A percentile compares a stretch with the other conserved stretches of the same genome.
Conservation (phyloP, 2,888 invertebrate genomes). For the Cephus rjabovi region DNA sequence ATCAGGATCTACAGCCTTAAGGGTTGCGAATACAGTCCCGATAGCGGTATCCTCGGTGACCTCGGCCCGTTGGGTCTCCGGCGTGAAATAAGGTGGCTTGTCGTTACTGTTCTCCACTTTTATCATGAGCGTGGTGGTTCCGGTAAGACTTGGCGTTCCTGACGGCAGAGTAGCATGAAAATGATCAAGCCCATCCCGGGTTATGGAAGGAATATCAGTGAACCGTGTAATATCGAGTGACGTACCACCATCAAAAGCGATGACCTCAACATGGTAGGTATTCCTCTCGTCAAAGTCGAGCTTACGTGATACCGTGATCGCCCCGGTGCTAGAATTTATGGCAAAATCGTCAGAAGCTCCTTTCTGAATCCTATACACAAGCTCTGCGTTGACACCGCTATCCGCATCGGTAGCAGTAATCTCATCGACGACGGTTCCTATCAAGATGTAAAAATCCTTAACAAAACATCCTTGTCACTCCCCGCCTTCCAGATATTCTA, state of each 20-base stretch:
- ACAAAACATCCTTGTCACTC: background rate
- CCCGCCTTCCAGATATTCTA: background rate
- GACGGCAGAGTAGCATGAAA: slow-evolving; percentile 12
- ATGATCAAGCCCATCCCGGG: background rate
- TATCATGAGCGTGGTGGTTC: slow-evolving; percentile 83
- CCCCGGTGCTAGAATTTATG: slow-evolving; percentile 82
- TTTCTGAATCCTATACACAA: slow-evolving; percentile 84
- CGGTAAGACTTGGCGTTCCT: slow-evolving; percentile 85
- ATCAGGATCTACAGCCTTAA: slow-evolving; percentile 85
- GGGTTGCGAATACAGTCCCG: slow-evolving; percentile 77
- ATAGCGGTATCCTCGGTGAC: slow-evolving; percentile 82
- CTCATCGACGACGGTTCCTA: slow-evolving; percentile 80
- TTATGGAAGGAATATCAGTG: slow-evolving; percentile 2
- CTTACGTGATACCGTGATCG: slow-evolving; percentile 80
- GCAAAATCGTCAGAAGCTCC: slow-evolving; percentile 88
- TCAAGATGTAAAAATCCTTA: slow-evolving; percentile 26
- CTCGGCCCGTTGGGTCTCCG: slow-evolving; percentile 82
- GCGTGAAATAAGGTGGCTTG: slow-evolving; percentile 85
- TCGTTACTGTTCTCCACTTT: slow-evolving; percentile 89
- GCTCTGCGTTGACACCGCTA: slow-evolving; percentile 85
- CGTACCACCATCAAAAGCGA: slow-evolving; percentile 82
- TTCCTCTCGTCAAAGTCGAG: slow-evolving; percentile 86
- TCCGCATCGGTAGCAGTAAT: slow-evolving; percentile 87
- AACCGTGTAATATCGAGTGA: background rate
- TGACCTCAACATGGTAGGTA: slow-evolving; percentile 83